Base-by-base conservation (phyloP, 1,140 invertebrate genomes). In the Formica exsecta region DNA sequence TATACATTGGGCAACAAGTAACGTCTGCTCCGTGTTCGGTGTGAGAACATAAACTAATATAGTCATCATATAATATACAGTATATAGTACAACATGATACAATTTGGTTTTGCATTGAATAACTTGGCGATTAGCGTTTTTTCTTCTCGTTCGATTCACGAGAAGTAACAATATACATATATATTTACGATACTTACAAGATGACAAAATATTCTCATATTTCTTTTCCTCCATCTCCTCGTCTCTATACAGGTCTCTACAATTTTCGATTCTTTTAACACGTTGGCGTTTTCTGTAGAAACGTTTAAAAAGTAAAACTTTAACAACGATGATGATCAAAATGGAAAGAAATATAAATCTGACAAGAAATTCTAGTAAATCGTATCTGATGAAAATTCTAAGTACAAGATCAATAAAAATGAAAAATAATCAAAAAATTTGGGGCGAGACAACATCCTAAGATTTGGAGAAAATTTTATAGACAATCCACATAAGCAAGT, bases 61-160 rank as follows among this genome's bases (percentile, higher is more conserved):
- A 81, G 32, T 54, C 19, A 61, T 71, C 61, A 51, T 77, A 77
- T 90, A 83, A 87, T 92, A 92, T 91, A 92, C 87, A 91, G 38
- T 86, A 86, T 92, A 91, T 93, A 85, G 61, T 92, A 93, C 92
- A 93, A 91, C 87, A 87, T 84, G 87, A 80, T 91, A 91, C 89
- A 90, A 91, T 90, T 86, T 79, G 68, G 32, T 86, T 89, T 90
- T 74, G 81, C 48, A 87, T 86, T 83, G 71, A 90, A 73, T 90
- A 90, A 88, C 76, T 88, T 88, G 74, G 66, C 71, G 59, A 86
- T 87, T 83, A 64, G 70, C 38, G 57, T 70, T 79, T 32, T 86
- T 64, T 38, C 41, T 83, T 83, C 38, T 85, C 64, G 54, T 54
- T 41, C 64, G 68, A 68, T 64, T 83, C 41, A 32, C 36, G 83